Base-by-base conservation (phyloP, 2,888 invertebrate species). In the Aphodius granarius region DNA sequence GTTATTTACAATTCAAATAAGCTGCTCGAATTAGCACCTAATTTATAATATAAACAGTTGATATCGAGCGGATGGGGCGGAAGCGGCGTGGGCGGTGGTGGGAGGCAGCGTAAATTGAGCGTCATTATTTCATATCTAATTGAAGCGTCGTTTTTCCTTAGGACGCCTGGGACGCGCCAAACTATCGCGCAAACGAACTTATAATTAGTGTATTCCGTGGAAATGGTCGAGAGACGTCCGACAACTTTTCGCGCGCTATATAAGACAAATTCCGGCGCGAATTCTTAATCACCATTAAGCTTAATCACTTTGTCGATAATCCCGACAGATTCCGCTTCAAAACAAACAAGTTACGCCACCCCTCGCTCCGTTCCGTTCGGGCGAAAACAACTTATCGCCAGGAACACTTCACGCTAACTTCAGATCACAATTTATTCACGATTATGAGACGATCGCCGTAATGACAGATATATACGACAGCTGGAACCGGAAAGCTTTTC, bases 1-100 rank as follows among this genome's bases (percentile, higher is more conserved):
- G 66, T 22, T 66, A 73, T 73, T 73, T 73, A 73, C 73, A 73
- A 66, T 73, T 65, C 73, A 73, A 73, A 66, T 73, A 66, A 64
- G 73, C 22, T n/a, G 68, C 68, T 20, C 21, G 68, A 68, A 68
- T 68, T 68, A 68, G 43, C 43, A 68, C 68, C 66, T 20, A 66
- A 66, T 20, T 20, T 2, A 43, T 43, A 43, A 43, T 43, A 43
- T 43, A 43, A 43, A 43, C 43, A 43, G 43, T 43, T 43, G 43
- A 43, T 43, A 43, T 43, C 43, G 43, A 43, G 43, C 43, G 43
- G 43, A 1, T 6, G 9, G 43, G 4, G 43, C 43, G 43, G 43
- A 0, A 13, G 43, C 43, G 43, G 43, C 23, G 43, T 6, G 43
- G 43, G 43, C 0, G 43, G 43, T 13, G 43, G 43, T 9, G 43